Conservation (phyloP, 2,888 invertebrate genomes). For the Scaptomyza tumidula region DNA sequence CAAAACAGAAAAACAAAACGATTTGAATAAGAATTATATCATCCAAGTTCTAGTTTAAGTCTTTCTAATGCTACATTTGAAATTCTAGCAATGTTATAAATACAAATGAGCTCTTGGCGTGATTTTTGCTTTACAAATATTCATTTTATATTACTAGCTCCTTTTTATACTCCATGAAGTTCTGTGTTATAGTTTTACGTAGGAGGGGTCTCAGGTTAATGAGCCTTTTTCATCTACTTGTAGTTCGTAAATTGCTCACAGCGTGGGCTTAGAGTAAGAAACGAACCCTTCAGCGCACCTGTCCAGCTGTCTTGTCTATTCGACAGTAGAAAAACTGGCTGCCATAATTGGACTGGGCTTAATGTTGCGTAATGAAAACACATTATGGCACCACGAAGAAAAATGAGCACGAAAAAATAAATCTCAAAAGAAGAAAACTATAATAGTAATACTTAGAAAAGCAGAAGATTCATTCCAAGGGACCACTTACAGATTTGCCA, state of each 20-base stretch:
- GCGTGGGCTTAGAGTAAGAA: conserved; percentile 46
- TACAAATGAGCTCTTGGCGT: neutral
- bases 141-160: neutral
- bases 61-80: conserved; percentile 12
- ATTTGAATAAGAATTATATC: conserved; percentile 33
- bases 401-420: conserved; percentile 23
- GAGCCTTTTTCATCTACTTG: conserved; percentile 20
- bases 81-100: neutral
- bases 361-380: conserved; percentile 78
- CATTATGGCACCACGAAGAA: conserved; percentile 64
- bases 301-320: conserved; percentile 34
- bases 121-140: neutral
- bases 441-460: conserved; percentile 60
- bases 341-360: conserved; percentile 71
- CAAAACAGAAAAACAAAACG: neutral
- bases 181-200: conserved; percentile 4
- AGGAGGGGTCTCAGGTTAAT: conserved; percentile 11
- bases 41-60: conserved; percentile 5
- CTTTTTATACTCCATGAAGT: neutral
- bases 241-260: conserved; percentile 38
- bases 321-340: conserved; percentile 64
- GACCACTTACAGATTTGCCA: conserved; percentile 36
- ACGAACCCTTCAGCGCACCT: conserved; percentile 48
- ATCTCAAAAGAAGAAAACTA: conserved; percentile 27
- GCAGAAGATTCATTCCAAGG: conserved; percentile 40